These are phyloP conservation scores for Alfaro cultratus DNA, from an alignment of 2,797 vertebrate species.

Conservation along the genomic window DNA sequence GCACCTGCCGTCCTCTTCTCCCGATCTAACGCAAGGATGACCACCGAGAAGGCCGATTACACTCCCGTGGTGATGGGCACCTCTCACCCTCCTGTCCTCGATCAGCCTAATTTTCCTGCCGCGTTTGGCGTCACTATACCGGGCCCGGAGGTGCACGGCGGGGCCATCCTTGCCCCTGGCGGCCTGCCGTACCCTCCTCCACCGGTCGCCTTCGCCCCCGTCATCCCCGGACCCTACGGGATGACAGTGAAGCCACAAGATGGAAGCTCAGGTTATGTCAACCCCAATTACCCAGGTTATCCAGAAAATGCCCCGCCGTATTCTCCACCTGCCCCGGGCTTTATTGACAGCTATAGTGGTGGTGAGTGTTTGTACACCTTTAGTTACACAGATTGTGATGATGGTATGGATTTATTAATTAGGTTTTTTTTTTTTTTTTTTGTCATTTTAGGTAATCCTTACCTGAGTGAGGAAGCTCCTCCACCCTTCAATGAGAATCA, in stretches of 20 bases:
- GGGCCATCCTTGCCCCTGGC: conserved; percentile 14
- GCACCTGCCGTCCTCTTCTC: neutral
- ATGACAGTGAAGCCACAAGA: conserved; percentile 14
- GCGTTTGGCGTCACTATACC: conserved; percentile 28
- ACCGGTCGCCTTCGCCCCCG: conserved; percentile 38
- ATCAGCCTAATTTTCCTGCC: conserved; percentile 29
- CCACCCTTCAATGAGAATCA: conserved; percentile 88
- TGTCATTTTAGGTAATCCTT: conserved; percentile 70
- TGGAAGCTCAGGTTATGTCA: conserved; percentile 38
- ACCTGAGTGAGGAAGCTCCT: conserved; percentile 82
- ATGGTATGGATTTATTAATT: neutral
- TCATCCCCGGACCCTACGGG: conserved; percentile 40
- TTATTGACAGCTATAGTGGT: conserved; percentile 3
- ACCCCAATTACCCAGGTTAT: conserved; percentile 20
- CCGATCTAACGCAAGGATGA: conserved; percentile 47
- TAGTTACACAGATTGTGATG: neutral
- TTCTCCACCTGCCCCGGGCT: conserved; percentile 35
- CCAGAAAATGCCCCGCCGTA: conserved; percentile 29
- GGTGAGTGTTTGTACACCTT: conserved; percentile 22
- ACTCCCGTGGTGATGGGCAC: neutral
- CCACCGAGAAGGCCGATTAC: conserved; percentile 50
- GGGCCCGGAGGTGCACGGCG: conserved; percentile 25
- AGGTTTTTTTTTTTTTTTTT: conserved; percentile 2
- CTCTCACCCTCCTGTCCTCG: conserved; percentile 13
- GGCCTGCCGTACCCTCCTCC: conserved; percentile 55